Evolutionary conservation across 2,797 vertebrate species (phyloP).

Genomic region (Semotilus atromaculatus): DNA sequence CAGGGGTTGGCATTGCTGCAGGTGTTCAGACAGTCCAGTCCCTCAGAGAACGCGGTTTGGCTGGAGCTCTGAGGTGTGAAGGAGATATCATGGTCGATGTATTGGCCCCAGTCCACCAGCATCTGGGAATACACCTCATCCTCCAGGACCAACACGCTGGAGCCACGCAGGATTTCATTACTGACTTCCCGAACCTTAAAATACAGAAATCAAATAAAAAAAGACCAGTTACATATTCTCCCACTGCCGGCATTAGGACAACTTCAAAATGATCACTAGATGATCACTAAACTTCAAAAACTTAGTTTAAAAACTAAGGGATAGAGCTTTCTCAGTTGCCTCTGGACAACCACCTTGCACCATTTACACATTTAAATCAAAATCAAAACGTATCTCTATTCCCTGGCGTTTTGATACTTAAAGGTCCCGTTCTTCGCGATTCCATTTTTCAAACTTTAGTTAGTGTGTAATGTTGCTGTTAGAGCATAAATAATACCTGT

Average conservation of each 20-base stretch:
- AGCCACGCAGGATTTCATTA: slow-evolving; percentile 79
- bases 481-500: no score
- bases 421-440: no score
- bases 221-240: slow-evolving; percentile 25
- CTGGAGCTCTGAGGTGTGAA: slow-evolving; percentile 87
- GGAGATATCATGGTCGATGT: slow-evolving; percentile 89
- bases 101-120: slow-evolving; percentile 94
- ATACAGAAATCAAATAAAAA: slow-evolving; percentile 55
- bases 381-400: no score
- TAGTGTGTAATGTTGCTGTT: no score
- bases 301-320: no score
- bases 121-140: slow-evolving; percentile 85
- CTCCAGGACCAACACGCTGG: slow-evolving; percentile 72
- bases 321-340: no score
- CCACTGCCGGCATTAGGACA: not conserved
- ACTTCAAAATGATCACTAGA: no score
- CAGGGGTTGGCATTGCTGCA: slow-evolving; percentile 84
- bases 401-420: no score
- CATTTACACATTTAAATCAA: no score
- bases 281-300: no score
- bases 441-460: no score
- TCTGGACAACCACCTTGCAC: no score
- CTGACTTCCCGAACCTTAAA: slow-evolving; percentile 88
- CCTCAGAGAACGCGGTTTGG: slow-evolving; percentile 56
- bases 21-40: slow-evolving; percentile 74